Evolutionary conservation across 1,140 invertebrate species (phyloP), one percentile per base, ranked within the genome.

Genomic region (Sipha flava): DNA sequence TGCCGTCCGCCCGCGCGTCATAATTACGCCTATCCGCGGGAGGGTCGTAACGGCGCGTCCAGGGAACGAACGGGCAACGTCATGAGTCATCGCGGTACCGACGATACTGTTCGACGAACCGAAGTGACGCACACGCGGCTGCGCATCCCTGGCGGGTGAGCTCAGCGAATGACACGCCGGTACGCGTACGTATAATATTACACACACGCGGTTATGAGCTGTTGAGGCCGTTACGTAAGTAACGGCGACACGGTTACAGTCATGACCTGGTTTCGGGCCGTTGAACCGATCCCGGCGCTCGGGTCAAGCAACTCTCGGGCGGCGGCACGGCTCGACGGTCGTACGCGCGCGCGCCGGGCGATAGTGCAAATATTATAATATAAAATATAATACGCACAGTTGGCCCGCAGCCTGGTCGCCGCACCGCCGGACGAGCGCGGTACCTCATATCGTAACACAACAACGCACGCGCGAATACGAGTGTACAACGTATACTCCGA

Each of bases 181-280:
- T n/a, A n/a, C n/a, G n/a, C n/a, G n/a, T n/a, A n/a, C n/a, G n/a
- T n/a, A n/a, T n/a, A 59, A 59, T 59, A 59, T 59, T 59, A 59
- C 57, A 18, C 57, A 18, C 57, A 59, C 26, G 26, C 7, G 16
- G 23, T 31, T 43, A 43, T 40, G 4, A 14, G 31, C 34, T 43
- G 66, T n/a, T 47, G 64, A 68, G 72, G 73, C 52, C 73, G 52
- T 77, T 77, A 59, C 73, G 73, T 77, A 77, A 77, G 73, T 77
- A 77, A 52, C 47, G 49, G 73, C 47, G 49, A 77, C 73, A 77
- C 52, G 73, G 73, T 77, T 77, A 77, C 73, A 77, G 73, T 77
- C 73, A 77, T 77, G 73, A 77, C 73, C 73, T 52, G 59, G 23
- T 37, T 77, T 3, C 18, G 49, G 73, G 49, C n/a, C 73, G 73